Base-by-base conservation (phyloP, 1,140 invertebrate genomes). In the Chionoecetes opilio region DNA sequence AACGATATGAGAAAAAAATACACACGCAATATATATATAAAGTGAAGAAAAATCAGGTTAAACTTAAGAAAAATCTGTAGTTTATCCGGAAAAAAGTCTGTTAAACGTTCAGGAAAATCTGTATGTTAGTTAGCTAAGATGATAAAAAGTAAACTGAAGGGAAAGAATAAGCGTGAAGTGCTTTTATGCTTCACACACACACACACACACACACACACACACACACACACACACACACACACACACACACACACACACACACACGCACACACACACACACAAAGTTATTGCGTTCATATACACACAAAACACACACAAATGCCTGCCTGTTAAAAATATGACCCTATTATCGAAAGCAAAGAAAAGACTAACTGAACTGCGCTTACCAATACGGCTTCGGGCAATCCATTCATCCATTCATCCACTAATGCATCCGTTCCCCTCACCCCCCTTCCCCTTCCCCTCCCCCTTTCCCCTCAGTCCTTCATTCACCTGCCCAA, bases 221-320 rank as follows among this genome's bases (percentile, higher is more conserved):
- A 87, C 37, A 34, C 85, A 87, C 37, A 87, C 85, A 87, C 37
- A 87, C 85, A 87, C 37, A 87, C 85, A 34, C 37, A 87, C 85
- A 87, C 37, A 87, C 85, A 87, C 37, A 87, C 37, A 32, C 85
- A 31, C 37, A 32, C 29, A 87, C 37, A 31, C 85, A 31, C n/a
- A 87, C 37, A 32, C 85, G 2, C 2, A 87, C 37, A 31, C 85
- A 31, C 26, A 5, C 82, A 5, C 32, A n/a, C n/a, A n/a, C n/a
- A n/a, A n/a, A n/a, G n/a, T n/a, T n/a, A n/a, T n/a, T n/a, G n/a
- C n/a, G n/a, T n/a, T n/a, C n/a, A 75, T n/a, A 75, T 75, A 75
- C 63, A 75, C n/a, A 32, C 85, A 87, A 87, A 0, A 87, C 85
- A 87, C 21, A 87, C 85, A 87, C 8, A 87, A 35, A n/a, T 31